These are phyloP conservation scores for Naja naja DNA, from an alignment of 2,113 vertebrate genomes.

Conservation along the genomic window DNA sequence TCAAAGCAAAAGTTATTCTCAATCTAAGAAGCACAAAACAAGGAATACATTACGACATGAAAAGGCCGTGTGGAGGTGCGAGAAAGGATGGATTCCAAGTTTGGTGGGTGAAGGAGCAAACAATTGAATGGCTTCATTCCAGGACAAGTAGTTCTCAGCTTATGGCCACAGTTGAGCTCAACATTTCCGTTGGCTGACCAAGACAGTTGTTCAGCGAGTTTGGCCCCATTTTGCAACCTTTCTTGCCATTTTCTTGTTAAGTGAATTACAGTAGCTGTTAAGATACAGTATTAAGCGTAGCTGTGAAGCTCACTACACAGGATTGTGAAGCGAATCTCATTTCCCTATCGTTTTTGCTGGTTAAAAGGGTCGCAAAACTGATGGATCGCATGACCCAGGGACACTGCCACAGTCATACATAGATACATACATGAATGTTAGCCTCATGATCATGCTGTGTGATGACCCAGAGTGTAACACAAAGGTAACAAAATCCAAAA, in stretches of 20 bases:
- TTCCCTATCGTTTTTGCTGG: neutral
- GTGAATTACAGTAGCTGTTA: neutral
- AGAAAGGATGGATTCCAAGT: neutral
- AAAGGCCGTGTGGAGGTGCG: neutral
- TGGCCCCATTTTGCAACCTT: neutral
- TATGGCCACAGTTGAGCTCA: neutral
- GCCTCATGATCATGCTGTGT: neutral
- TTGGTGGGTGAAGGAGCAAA: neutral
- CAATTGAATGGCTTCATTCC: neutral
- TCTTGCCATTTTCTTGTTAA: neutral
- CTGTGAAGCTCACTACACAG: too few relatives aligned
- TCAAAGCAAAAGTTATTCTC: too few relatives aligned
- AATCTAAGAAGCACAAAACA: neutral
- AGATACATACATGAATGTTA: neutral
- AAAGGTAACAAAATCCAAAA: too few relatives aligned
- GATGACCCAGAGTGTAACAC: too few relatives aligned
- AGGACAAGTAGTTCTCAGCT: neutral
- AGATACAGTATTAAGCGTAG: neutral
- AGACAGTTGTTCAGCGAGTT: neutral
- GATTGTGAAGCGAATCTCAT: neutral
- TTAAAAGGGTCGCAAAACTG: too few relatives aligned
- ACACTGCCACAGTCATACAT: neutral
- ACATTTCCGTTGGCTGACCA: neutral
- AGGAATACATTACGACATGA: neutral
- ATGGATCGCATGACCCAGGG: too few relatives aligned